Percentiles rank a stretch among this genome's conserved stretches.
Conservation (phyloP, 1,140 invertebrate species). For the Goniozus legneri region DNA sequence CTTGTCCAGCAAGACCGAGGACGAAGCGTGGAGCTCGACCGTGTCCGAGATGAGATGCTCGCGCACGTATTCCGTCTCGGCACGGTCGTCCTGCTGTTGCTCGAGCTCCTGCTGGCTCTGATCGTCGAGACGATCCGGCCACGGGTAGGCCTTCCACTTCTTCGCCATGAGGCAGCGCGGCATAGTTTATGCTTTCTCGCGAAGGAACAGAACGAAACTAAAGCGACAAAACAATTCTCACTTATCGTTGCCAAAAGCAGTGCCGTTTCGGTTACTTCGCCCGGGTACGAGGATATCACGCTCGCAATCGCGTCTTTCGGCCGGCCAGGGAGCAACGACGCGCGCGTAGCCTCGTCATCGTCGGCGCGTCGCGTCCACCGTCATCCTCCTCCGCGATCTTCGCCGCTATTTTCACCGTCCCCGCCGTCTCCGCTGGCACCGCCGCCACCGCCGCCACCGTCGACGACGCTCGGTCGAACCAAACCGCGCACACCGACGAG, state of each 20-base stretch:
- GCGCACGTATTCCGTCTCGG: neutral
- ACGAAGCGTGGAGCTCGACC: slow-evolving; percentile 13
- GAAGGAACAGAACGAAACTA: no score
- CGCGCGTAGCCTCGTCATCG: neutral
- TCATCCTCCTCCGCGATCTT: neutral
- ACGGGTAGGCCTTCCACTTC: slow-evolving; percentile 84
- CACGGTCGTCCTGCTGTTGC: slow-evolving; percentile 13
- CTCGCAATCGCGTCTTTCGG: no score
- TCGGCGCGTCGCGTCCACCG: neutral
- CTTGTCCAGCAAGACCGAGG: slow-evolving; percentile 18
- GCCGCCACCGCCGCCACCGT: neutral
- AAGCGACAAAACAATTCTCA: neutral
- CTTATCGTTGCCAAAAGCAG: neutral
- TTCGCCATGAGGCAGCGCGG: slow-evolving; percentile 86
- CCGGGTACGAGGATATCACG: no score
- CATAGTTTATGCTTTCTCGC: no score
- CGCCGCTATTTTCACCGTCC: neutral
- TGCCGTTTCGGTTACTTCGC: no score
- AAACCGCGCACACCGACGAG: neutral
- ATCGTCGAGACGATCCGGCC: slow-evolving; percentile 67
- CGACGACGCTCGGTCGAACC: slow-evolving; percentile 2
- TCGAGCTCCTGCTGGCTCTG: slow-evolving; percentile 32
- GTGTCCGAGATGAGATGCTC: slow-evolving; percentile 16
- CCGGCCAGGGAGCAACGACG: no score
- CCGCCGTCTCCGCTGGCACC: neutral